Evolutionary conservation across 2,113 vertebrate species (phyloP).

Genomic region (Brachyhypopomus gauderio): DNA sequence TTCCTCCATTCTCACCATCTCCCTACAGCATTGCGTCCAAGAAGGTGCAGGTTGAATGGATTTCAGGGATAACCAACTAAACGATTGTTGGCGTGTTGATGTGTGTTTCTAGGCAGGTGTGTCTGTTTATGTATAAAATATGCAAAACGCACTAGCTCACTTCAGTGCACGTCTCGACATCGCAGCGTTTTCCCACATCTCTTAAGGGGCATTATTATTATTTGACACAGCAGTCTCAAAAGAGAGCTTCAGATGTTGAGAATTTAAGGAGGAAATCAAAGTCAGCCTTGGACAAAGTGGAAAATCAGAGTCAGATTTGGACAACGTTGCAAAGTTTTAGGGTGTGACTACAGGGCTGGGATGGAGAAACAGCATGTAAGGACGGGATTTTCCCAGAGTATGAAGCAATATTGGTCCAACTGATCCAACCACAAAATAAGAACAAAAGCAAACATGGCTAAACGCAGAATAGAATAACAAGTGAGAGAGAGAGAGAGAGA

Average conservation of each 20-base stretch:
- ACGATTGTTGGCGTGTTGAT: background rate
- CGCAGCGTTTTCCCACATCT: background rate
- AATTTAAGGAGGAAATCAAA: background rate
- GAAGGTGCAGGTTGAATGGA: slow-evolving; percentile 28
- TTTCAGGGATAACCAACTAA: slow-evolving; percentile 17
- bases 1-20: background rate
- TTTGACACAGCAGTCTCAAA: background rate
- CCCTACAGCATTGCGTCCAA: slow-evolving; percentile 30
- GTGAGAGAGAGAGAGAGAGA: slow-evolving; percentile 33
- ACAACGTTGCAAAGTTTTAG: slow-evolving; percentile 24
- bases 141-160: background rate
- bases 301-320: slow-evolving; percentile 4
- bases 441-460: slow-evolving; percentile 68
- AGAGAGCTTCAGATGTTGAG: background rate
- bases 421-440: slow-evolving; percentile 63
- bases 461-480: slow-evolving; percentile 66
- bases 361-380: slow-evolving; percentile 20
- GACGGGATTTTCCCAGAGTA: slow-evolving; percentile 53
- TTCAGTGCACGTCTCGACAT: too few species aligned
- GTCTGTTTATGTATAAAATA: slow-evolving; percentile 4
- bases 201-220: background rate
- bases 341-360: slow-evolving; percentile 38
- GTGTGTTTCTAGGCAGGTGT: background rate
- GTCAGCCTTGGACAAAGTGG: slow-evolving; percentile 12
- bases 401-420: slow-evolving; percentile 63